A percentile compares a stretch with the other conserved stretches of the same genome.
These are phyloP conservation scores for Fratercula arctica DNA, from an alignment of 2,797 vertebrate species.

Conservation along the genomic window DNA sequence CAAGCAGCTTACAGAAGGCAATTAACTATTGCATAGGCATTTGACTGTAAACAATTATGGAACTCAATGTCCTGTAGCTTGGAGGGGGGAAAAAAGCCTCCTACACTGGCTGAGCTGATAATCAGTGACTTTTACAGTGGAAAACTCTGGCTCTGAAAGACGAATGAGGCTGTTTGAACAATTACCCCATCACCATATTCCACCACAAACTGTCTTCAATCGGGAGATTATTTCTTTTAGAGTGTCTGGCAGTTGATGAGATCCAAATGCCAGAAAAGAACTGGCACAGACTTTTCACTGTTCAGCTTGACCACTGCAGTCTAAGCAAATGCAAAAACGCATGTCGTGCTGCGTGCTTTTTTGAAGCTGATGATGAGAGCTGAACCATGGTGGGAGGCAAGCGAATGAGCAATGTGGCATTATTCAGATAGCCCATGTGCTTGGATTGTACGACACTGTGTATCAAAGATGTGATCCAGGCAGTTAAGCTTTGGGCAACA, in stretches of 20 bases:
- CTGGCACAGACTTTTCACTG: neutral
- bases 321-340: neutral
- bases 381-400: neutral
- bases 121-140: conserved; percentile 24
- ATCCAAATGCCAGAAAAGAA: conserved; percentile 14
- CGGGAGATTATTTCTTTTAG: neutral
- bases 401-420: rapidly evolving
- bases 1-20: conserved; percentile 53
- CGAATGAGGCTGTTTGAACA: neutral
- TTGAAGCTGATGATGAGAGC: neutral
- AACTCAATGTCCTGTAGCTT: conserved; percentile 48
- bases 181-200: neutral
- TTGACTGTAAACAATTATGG: conserved; percentile 59
- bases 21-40: conserved; percentile 47
- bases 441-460: neutral
- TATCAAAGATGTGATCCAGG: neutral
- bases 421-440: neutral
- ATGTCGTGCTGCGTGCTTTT: neutral
- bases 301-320: conserved; percentile 21
- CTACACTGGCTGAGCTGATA: neutral
- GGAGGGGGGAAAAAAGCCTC: neutral
- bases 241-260: neutral
- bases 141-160: neutral
- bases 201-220: neutral
- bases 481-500: neutral